phyloP scores from a whole-genome alignment of 2,888 invertebrate genomes.

The Leptinotarsa tumamoca region DNA sequence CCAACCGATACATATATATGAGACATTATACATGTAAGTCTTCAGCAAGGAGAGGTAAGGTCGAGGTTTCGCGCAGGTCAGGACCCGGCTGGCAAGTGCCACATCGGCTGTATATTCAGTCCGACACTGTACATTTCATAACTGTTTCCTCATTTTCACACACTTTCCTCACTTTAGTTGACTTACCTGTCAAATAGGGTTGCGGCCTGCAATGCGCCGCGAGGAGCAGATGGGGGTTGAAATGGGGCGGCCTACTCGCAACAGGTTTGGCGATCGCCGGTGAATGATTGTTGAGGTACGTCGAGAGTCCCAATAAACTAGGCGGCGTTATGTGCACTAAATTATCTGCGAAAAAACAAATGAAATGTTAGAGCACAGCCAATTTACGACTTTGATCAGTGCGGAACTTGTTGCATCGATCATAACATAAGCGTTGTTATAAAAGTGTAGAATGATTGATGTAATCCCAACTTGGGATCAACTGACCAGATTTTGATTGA shows the following conservation, averaged over 20 bases:
- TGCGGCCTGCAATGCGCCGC: conserved; percentile 85
- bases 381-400: neutral
- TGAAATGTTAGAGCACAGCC: neutral
- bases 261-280: conserved; percentile 84
- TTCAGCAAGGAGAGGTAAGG: neutral
- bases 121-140: no score
- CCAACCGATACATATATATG: no score
- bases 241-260: conserved; percentile 75
- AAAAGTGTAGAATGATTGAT: neutral
- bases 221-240: conserved; percentile 82
- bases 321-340: conserved; percentile 65
- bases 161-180: neutral
- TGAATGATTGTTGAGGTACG: conserved; percentile 68
- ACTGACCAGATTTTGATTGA: neutral
- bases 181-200: conserved; percentile 83
- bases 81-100: no score
- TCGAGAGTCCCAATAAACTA: conserved; percentile 62
- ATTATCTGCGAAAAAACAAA: conserved; percentile 55
- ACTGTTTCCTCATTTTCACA: no score
- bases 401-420: conserved; percentile 6
- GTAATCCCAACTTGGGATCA: neutral
- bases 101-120: no score
- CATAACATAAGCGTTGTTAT: neutral
- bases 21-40: no score
- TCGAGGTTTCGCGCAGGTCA: no score